A percentile compares a stretch with the other conserved stretches of the same genome.
Evolutionary conservation across 2,113 vertebrate species (phyloP).

Genomic region (Gasterosteus aculeatus): DNA sequence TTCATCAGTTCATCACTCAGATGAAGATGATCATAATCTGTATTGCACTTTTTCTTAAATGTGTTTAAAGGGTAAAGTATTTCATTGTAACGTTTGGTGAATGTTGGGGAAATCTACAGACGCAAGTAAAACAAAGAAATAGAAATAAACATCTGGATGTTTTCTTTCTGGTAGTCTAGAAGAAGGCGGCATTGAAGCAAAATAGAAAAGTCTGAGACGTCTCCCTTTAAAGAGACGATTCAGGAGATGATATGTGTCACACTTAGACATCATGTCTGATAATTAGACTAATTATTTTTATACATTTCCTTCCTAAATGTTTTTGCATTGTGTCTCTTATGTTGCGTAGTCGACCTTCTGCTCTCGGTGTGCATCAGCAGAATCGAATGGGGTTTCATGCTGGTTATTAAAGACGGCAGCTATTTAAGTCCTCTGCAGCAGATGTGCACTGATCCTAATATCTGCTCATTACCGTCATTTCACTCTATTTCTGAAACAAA

Average conservation of each 20-base stretch:
- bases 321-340: neutral
- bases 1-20: too few species aligned
- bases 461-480: slow-evolving; percentile 50
- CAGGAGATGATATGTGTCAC: neutral
- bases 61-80: neutral
- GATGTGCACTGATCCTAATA: slow-evolving; percentile 54
- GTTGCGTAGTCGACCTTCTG: neutral
- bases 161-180: neutral
- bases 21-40: too few species aligned
- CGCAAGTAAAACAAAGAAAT: neutral
- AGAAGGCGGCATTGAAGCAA: neutral
- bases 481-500: slow-evolving; percentile 52
- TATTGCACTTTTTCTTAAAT: too few species aligned
- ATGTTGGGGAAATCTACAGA: neutral
- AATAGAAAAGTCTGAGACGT: neutral
- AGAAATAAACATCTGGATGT: neutral
- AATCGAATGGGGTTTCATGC: neutral
- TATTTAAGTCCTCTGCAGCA: slow-evolving; percentile 58
- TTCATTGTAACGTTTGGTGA: neutral
- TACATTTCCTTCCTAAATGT: neutral
- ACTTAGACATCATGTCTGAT: neutral
- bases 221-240: neutral
- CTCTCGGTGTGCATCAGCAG: neutral
- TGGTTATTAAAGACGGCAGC: slow-evolving; percentile 48
- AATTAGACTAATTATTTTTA: neutral